Percentiles rank a stretch among this genome's conserved stretches.
Evolutionary conservation across 2,113 vertebrate species (phyloP).

Genomic region (Spilogale gracilis): DNA sequence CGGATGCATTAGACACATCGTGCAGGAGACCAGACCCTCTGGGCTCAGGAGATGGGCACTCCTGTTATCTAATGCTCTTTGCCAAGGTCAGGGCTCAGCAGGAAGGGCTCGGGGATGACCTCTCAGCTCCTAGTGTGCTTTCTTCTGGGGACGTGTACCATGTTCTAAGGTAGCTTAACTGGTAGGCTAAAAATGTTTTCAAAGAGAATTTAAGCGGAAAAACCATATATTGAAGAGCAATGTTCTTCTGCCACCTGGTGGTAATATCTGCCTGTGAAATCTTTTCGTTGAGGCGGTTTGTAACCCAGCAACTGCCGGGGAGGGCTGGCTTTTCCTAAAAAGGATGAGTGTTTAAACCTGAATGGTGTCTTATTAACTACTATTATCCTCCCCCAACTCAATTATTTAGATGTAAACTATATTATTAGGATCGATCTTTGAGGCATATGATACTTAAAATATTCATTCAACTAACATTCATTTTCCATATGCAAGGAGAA

Average conservation of each 20-base stretch:
- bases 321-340: background rate
- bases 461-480: background rate
- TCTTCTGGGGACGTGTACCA: background rate
- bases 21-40: rapidly evolving
- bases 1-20: rapidly evolving
- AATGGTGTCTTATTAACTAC: background rate
- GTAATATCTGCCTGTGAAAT: background rate
- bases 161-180: background rate
- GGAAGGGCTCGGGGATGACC: background rate
- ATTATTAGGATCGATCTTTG: background rate
- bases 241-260: slow-evolving; percentile 75
- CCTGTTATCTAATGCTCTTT: background rate
- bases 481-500: background rate
- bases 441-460: background rate
- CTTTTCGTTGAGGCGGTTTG: background rate
- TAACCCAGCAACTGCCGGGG: background rate
- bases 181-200: background rate
- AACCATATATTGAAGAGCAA: background rate
- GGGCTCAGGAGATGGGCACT: rapidly evolving
- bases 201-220: background rate
- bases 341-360: background rate
- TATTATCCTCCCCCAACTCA: rapidly evolving
- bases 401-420: background rate
- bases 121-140: background rate
- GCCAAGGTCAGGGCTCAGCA: background rate